Evolutionary conservation across 2,888 invertebrate species (phyloP).

Genomic region (Schrankia costaestrigalis): DNA sequence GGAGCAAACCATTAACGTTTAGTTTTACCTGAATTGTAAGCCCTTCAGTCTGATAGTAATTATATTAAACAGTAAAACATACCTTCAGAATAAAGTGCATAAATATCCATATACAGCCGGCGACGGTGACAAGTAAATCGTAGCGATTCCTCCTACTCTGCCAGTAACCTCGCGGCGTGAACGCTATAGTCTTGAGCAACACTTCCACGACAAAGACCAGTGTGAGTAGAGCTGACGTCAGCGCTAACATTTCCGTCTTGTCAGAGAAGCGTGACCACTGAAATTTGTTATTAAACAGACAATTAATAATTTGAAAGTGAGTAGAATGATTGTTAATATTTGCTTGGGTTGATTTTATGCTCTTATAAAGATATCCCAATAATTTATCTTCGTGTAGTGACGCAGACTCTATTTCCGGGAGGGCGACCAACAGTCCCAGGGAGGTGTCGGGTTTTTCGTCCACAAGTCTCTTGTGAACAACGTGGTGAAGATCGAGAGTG

Average conservation of each 20-base stretch:
- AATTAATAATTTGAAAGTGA: too few relatives aligned
- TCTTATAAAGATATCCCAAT: too few relatives aligned
- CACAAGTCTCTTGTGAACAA: too few relatives aligned
- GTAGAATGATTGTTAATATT: too few relatives aligned
- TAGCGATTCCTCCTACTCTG: constrained; percentile 98
- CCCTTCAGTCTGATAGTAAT: neutral
- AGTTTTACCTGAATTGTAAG: too few relatives aligned
- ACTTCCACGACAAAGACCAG: constrained; percentile 97
- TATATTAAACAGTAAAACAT: constrained; percentile 15
- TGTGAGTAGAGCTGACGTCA: constrained; percentile 93
- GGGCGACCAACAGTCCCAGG: too few relatives aligned
- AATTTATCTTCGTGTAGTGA: too few relatives aligned
- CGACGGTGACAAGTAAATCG: constrained; percentile 97
- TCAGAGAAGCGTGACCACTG: constrained; percentile 93
- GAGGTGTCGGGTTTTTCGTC: too few relatives aligned
- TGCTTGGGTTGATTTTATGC: too few relatives aligned
- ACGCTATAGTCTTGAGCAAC: constrained; percentile 98
- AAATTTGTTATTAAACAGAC: constrained; percentile 32
- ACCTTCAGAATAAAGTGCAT: constrained; percentile 94
- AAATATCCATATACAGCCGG: constrained; percentile 98
- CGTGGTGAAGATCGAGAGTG: too few relatives aligned
- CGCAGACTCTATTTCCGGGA: too few relatives aligned
- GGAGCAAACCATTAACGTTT: too few relatives aligned
- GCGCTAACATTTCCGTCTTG: constrained; percentile 90
- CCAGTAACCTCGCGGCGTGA: constrained; percentile 98